phyloP scores from a whole-genome alignment of 2,113 vertebrate genomes.

The Tachysurus vachellii region DNA sequence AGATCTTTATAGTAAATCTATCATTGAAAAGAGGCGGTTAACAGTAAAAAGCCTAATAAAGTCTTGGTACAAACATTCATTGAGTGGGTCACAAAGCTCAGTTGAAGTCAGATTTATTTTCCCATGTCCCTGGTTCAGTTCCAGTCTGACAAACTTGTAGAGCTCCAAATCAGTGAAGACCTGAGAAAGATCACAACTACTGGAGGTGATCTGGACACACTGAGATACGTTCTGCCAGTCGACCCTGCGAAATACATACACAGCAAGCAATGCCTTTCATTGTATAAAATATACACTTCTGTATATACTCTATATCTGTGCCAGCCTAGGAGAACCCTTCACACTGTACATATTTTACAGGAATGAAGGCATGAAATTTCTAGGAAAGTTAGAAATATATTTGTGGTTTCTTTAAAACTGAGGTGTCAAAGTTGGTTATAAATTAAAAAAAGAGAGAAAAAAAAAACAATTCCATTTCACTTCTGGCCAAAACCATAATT shows the following conservation, averaged over 20 bases:
- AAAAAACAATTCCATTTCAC: background rate
- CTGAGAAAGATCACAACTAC: constrained; percentile 63
- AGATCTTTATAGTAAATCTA: no score
- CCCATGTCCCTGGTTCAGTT: constrained; percentile 51
- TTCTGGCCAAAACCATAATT: background rate
- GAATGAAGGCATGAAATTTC: background rate
- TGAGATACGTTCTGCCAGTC: constrained; percentile 63
- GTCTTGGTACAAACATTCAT: constrained; percentile 28
- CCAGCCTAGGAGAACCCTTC: no score
- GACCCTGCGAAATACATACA: constrained; percentile 51
- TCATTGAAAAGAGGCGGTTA: background rate
- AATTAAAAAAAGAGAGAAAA: no score
- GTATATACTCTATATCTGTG: background rate
- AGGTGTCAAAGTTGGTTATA: background rate
- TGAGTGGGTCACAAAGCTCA: constrained; percentile 61
- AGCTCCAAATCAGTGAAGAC: constrained; percentile 57
- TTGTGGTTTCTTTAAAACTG: background rate
- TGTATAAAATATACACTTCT: background rate
- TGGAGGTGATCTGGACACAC: constrained; percentile 62
- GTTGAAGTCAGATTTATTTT: constrained; percentile 49
- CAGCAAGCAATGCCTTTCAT: background rate
- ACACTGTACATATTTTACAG: background rate
- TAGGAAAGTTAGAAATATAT: background rate
- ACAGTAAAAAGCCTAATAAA: background rate
- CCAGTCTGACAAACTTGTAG: constrained; percentile 64